These are phyloP conservation scores for Rhagoletis zephyria DNA, from an alignment of 1,140 invertebrate genomes.

Conservation along the genomic window DNA sequence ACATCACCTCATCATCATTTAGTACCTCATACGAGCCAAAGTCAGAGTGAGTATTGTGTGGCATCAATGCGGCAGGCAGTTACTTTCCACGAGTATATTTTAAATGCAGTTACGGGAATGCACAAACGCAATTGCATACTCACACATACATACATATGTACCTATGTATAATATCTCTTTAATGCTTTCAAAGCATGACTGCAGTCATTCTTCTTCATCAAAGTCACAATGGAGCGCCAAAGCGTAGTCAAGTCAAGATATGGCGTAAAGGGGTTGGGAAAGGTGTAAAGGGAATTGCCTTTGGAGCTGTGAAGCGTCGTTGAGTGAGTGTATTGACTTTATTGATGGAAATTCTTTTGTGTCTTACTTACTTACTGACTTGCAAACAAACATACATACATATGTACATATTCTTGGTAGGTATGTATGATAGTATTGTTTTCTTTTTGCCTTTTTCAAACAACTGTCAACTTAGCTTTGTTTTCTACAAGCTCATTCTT, in stretches of 20 bases:
- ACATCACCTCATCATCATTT: slow-evolving; percentile 47
- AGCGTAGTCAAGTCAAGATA: background rate
- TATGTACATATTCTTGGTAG: background rate
- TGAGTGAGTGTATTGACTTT: slow-evolving; percentile 45
- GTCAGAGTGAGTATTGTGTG: slow-evolving; percentile 21
- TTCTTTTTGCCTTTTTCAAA: background rate
- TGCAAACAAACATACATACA: background rate
- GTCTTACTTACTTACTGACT: slow-evolving; percentile 15
- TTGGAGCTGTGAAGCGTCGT: background rate
- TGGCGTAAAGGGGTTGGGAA: background rate
- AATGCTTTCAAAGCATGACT: slow-evolving; percentile 49
- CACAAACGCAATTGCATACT: background rate
- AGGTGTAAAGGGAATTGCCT: background rate
- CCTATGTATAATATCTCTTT: slow-evolving; percentile 17
- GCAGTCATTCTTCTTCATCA: slow-evolving; percentile 50
- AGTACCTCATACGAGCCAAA: background rate
- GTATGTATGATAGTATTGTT: background rate
- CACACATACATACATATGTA: background rate
- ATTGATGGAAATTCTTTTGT: slow-evolving; percentile 52
- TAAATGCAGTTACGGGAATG: background rate
- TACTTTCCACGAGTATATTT: slow-evolving; percentile 26
- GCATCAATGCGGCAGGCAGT: background rate
- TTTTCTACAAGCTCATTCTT: slow-evolving; percentile 37
- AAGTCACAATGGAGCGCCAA: slow-evolving; percentile 48
- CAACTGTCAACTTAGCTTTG: slow-evolving; percentile 32